phyloP scores from a whole-genome alignment of 2,797 vertebrate genomes.

The Pteropus rufus region DNA sequence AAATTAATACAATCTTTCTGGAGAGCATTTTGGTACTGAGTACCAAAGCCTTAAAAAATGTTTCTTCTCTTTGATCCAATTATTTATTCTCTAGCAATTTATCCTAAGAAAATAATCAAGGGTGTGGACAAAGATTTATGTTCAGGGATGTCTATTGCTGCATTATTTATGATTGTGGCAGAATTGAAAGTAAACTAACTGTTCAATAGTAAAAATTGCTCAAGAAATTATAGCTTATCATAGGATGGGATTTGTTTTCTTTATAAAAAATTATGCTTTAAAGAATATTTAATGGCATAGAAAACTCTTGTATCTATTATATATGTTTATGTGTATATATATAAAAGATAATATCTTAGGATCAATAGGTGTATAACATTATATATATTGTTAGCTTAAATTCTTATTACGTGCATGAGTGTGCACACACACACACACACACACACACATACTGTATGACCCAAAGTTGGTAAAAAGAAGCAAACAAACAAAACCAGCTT shows the following conservation, averaged over 20 bases:
- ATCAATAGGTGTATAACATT: not conserved
- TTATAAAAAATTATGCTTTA: not conserved
- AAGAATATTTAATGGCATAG: not conserved
- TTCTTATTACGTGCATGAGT: not conserved
- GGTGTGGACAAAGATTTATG: constrained; percentile 47
- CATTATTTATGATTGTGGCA: constrained; percentile 56
- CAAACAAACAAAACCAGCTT: not conserved
- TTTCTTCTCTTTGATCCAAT: constrained; percentile 30
- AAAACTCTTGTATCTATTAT: not conserved
- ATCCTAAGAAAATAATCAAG: constrained; percentile 56
- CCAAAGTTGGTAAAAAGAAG: not conserved
- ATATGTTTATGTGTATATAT: not conserved
- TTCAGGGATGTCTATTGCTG: not conserved
- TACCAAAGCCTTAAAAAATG: not conserved
- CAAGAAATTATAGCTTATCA: constrained; percentile 14
- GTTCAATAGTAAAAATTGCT: constrained; percentile 27
- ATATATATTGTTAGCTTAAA: not conserved
- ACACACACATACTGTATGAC: not conserved
- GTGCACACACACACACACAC: not conserved
- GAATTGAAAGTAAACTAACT: constrained; percentile 33
- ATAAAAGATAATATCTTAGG: not conserved
- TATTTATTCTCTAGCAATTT: constrained; percentile 51
- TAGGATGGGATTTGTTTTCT: not conserved
- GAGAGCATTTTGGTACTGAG: not conserved
- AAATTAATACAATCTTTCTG: constrained; percentile 13